A percentile compares a stretch with the other conserved stretches of the same genome.
Conservation (phyloP, 2,113 vertebrate species). For the Oreocharis arfaki region DNA sequence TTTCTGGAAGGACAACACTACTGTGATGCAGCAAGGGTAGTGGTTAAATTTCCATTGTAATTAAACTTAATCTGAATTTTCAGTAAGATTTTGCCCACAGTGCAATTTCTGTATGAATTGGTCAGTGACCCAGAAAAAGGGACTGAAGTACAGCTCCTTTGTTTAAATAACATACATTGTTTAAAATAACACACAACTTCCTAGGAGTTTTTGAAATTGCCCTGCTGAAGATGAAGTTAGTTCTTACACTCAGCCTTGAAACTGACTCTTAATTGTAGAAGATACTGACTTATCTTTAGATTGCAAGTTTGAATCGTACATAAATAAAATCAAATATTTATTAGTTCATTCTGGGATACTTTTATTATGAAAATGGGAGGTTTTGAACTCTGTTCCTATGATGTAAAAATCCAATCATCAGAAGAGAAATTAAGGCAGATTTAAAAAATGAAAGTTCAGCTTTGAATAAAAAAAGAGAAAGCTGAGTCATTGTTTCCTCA, state of each 20-base stretch:
- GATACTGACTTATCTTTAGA: neutral
- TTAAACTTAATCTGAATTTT: neutral
- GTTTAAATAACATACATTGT: neutral
- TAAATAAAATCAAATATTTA: neutral
- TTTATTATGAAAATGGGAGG: neutral
- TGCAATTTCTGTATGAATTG: neutral
- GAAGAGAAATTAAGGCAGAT: neutral
- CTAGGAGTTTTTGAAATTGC: neutral
- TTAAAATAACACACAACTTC: neutral
- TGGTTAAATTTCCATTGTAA: neutral
- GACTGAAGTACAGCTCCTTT: neutral
- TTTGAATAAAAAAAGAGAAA: neutral
- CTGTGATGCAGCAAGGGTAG: neutral
- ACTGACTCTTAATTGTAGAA: neutral
- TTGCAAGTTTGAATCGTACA: neutral
- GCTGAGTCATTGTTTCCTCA: neutral
- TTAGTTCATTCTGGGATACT: neutral
- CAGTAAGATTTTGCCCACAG: neutral
- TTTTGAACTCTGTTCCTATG: neutral
- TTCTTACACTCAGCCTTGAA: neutral
- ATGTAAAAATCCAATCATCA: neutral
- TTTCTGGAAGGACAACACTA: neutral
- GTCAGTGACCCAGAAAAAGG: neutral
- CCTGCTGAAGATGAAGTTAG: neutral
- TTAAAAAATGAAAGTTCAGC: neutral